phyloP scores from a whole-genome alignment of 2,888 invertebrate genomes.

The Eudasyphora cyanicolor region DNA sequence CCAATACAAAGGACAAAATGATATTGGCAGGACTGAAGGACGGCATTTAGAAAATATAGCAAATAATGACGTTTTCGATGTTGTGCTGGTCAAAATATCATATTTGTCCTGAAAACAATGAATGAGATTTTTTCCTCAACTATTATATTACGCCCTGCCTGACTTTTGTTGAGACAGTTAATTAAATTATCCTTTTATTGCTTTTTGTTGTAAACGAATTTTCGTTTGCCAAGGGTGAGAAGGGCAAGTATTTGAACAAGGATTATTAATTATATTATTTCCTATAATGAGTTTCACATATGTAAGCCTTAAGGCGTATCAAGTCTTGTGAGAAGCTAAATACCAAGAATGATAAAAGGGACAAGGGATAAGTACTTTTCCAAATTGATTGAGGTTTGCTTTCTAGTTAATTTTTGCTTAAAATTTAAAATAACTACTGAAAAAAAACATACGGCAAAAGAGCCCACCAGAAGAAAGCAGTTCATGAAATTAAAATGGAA shows the following conservation, averaged over 20 bases:
- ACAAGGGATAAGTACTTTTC: background rate
- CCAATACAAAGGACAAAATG: background rate
- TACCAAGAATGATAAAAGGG: background rate
- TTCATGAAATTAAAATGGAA: background rate
- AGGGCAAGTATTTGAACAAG: background rate
- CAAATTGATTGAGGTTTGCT: slow-evolving; percentile 1
- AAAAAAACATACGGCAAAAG: background rate
- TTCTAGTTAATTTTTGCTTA: background rate
- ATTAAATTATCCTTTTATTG: slow-evolving; percentile 14
- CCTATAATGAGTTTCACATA: background rate
- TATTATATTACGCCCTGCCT: background rate
- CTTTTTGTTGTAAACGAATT: background rate
- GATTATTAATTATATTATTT: background rate
- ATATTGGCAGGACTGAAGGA: slow-evolving; percentile 4
- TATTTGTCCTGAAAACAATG: background rate
- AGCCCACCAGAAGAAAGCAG: background rate
- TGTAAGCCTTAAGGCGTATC: background rate
- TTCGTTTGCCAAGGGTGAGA: background rate
- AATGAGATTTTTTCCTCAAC: background rate
- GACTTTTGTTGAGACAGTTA: slow-evolving; percentile 13
- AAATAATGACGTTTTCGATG: background rate
- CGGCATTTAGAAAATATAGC: background rate
- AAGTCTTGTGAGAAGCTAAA: background rate
- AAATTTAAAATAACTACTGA: background rate
- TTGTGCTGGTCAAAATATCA: background rate